Percentiles rank a stretch among this genome's conserved stretches.
phyloP scores from a whole-genome alignment of 1,140 invertebrate genomes.

The Drosophila rhopaloa region DNA sequence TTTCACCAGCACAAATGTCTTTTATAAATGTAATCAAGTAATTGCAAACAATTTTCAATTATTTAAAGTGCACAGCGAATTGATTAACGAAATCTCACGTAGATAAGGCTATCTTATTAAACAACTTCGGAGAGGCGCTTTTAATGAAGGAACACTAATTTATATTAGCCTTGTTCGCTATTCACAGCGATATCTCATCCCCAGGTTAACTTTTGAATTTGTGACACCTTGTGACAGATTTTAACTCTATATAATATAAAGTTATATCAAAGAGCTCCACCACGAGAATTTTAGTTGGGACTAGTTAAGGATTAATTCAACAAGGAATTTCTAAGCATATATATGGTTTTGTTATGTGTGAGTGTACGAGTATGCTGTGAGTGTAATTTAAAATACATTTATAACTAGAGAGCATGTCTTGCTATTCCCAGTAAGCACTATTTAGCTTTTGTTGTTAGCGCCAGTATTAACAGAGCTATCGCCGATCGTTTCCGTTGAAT shows the following conservation, averaged over 20 bases:
- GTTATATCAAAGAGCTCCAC: constrained; percentile 47
- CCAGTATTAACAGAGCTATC: constrained; percentile 45
- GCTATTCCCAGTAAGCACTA: constrained; percentile 29
- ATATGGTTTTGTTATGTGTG: constrained; percentile 25
- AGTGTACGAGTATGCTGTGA: constrained; percentile 36
- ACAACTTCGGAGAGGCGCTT: constrained; percentile 50
- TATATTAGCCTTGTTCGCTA: neutral
- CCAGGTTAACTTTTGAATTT: constrained; percentile 22
- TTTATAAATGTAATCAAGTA: constrained; percentile 31
- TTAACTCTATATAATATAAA: constrained; percentile 32
- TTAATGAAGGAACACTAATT: constrained; percentile 25
- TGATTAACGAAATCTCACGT: constrained; percentile 62
- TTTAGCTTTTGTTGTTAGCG: constrained; percentile 62
- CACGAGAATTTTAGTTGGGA: constrained; percentile 63
- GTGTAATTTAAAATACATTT: constrained; percentile 46
- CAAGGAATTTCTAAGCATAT: constrained; percentile 74
- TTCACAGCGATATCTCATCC: neutral
- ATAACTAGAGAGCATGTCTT: constrained; percentile 66
- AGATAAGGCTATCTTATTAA: constrained; percentile 70
- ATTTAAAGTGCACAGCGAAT: constrained; percentile 55
- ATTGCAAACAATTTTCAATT: constrained; percentile 26
- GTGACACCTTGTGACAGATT: constrained; percentile 61
- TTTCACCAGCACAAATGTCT: constrained; percentile 71
- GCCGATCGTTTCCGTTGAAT: constrained; percentile 22
- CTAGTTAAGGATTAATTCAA: constrained; percentile 79